These are phyloP conservation scores for Cynodonichthys magdalenae DNA, from an alignment of 2,797 vertebrate genomes.

Conservation along the genomic window DNA sequence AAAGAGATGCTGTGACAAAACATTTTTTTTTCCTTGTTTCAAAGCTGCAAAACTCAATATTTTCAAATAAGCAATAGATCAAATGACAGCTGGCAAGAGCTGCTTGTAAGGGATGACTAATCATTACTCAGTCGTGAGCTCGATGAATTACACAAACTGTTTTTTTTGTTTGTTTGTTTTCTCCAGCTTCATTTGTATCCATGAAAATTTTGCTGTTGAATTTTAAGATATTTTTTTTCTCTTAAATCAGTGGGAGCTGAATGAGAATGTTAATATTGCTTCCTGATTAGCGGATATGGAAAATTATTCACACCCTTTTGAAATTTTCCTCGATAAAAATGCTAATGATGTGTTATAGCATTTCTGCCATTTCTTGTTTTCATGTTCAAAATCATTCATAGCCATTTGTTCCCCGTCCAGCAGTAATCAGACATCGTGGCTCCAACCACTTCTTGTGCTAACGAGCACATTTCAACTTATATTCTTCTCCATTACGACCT, in stretches of 20 bases:
- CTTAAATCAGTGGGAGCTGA: neutral
- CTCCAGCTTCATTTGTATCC: neutral
- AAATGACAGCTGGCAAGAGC: neutral
- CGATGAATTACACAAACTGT: neutral
- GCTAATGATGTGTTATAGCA: neutral
- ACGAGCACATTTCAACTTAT: neutral
- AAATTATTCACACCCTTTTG: constrained; percentile 4
- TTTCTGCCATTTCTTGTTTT: neutral
- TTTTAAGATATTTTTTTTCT: neutral
- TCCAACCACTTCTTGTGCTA: neutral
- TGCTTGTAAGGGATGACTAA: constrained; percentile 9
- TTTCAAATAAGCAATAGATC: constrained; percentile 18
- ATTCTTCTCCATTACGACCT: neutral
- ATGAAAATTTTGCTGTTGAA: neutral
- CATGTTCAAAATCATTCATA: neutral
- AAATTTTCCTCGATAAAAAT: neutral
- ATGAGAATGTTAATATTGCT: constrained; percentile 1
- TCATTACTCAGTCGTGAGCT: constrained; percentile 4
- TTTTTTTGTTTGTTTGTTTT: neutral
- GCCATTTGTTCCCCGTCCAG: neutral
- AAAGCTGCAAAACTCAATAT: constrained; percentile 6
- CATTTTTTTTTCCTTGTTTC: constrained; percentile 6
- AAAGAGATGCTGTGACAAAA: neutral
- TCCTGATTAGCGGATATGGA: neutral
- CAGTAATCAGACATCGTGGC: constrained; percentile 3